phyloP scores from a whole-genome alignment of 2,888 invertebrate genomes.

The Octodonta nipae region DNA sequence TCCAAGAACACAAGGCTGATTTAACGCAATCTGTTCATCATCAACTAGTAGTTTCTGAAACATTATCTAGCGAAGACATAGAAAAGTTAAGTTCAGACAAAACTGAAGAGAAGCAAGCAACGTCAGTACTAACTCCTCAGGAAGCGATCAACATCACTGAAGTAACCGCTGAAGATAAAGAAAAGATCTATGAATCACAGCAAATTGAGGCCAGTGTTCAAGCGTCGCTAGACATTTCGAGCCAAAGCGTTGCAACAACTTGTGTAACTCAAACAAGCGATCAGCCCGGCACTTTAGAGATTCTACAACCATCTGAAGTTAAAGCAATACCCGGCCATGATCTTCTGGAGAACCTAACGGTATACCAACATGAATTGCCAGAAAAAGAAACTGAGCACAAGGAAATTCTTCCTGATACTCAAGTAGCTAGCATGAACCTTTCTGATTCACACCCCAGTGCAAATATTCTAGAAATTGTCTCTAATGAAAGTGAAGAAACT shows the following conservation, averaged over 20 bases:
- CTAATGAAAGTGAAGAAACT: conserved; percentile 37
- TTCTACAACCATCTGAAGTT: conserved; percentile 30
- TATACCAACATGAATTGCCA: conserved; percentile 38
- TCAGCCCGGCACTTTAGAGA: conserved; percentile 22
- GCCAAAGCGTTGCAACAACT: conserved; percentile 38
- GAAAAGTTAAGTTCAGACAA: conserved; percentile 15
- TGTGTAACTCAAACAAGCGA: conserved; percentile 38
- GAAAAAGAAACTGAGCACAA: conserved; percentile 38
- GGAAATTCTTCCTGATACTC: conserved; percentile 26
- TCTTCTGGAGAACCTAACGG: conserved; percentile 38
- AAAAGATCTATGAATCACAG: conserved; percentile 33
- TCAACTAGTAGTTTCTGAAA: conserved; percentile 39
- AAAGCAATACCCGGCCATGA: conserved; percentile 38
- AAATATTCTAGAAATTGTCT: conserved; percentile 34
- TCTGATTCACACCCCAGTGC: conserved; percentile 29
- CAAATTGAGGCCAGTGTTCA: conserved; percentile 31
- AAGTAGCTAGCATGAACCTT: conserved; percentile 29
- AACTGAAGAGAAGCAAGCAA: conserved; percentile 25
- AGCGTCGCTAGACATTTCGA: conserved; percentile 36
- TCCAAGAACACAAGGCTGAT: conserved; percentile 32
- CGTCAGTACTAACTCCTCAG: conserved; percentile 31
- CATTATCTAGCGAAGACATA: conserved; percentile 39
- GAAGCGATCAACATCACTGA: conserved; percentile 40
- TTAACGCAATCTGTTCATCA: conserved; percentile 34
- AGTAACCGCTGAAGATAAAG: conserved; percentile 38